Base-by-base conservation (phyloP, 2,797 vertebrate genomes). In the Caiman crocodilus region DNA sequence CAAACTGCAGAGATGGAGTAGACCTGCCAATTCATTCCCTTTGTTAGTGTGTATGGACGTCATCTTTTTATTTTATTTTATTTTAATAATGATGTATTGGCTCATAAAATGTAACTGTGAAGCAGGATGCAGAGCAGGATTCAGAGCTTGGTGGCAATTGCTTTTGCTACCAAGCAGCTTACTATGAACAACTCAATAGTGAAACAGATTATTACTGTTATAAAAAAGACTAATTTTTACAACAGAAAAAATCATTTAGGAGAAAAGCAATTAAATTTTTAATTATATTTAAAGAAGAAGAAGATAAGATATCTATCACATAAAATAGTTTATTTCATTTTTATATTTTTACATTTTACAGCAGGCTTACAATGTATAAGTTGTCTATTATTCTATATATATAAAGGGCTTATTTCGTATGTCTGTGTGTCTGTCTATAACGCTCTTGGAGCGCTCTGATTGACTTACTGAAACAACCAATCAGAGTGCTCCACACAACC, bases 1-100 rank as follows among this genome's bases (percentile, higher is more conserved):
- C 87, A 89, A 90, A 79, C 82, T 95, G 55, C 61, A 91, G 79
- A 91, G 82, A 74, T 64, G 80, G 57, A 87, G 4, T 9, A 80
- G 67, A 5, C 73, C 5, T 83, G 88, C 82, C 95, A 95, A 5
- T 76, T 35, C 74, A 15, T 64, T 78, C 57, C 79, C 26, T 50
- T 95, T 86, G 85, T 83, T 21, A 79, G 28, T 8, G 23, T 28
- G 14, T 61, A 85, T 88, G 77, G n/a, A 61, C 61, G 82, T n/a
- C 61, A 65, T 76, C 76, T 50, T 25, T n/a, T 50, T 42, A 42
- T 50, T 50, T 50, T 90, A 58, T 94, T 92, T 82, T 90, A 87
- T 74, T 76, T 90, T 90, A 94, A 95, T 76, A 71, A 79, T 42
- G 55, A 69, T 64, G 89, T 90, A 3, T 58, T 84, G 67, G 80